Base-by-base conservation (phyloP, 1,140 invertebrate genomes). In the Calosoma granatense region DNA sequence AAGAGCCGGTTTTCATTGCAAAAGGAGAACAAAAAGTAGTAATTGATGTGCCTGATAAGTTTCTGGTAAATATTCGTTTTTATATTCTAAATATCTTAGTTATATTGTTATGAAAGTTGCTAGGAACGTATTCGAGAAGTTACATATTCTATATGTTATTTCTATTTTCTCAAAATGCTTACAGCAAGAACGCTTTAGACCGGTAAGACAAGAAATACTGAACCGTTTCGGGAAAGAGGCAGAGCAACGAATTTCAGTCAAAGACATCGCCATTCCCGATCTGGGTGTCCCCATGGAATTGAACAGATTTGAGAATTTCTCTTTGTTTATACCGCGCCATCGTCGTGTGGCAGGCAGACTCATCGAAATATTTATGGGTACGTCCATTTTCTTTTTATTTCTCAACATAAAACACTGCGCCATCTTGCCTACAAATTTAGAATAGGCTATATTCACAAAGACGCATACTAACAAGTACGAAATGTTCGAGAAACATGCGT, bases 271-370 rank as follows among this genome's bases (percentile, higher is more conserved):
- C 4, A 59, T 78, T 4, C 79, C 80, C 0, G 73, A 81, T 63
- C 56, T 82, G 15, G 73, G 61, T 1, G 56, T 74, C 3, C 70
- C 75, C 0, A 62, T 76, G 65, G 64, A 72, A 56, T 65, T 82
- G 4, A 71, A 66, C 19, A 71, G 76, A 21, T 68, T 72, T 15
- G 75, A 75, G 1, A 67, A 72, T 1, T 82, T 82, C 56, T 80
- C 80, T 0, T 62, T 79, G 9, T 82, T 82, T 55, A 72, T 80
- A 22, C 79, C 79, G 0, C 63, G 66, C 2, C 81, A 82, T 64
- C 70, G 75, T 11, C 68, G 63, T 58, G 63, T 78, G 22, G 78
- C 79, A 19, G 63, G 61, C 0, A 61, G 65, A 4, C 70, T 81
- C 9, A 75, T 78, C 36, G 70, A 76, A 19, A 72, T 79, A 43